phyloP scores from a whole-genome alignment of 2,797 vertebrate genomes.

The Liparis tanakae region DNA sequence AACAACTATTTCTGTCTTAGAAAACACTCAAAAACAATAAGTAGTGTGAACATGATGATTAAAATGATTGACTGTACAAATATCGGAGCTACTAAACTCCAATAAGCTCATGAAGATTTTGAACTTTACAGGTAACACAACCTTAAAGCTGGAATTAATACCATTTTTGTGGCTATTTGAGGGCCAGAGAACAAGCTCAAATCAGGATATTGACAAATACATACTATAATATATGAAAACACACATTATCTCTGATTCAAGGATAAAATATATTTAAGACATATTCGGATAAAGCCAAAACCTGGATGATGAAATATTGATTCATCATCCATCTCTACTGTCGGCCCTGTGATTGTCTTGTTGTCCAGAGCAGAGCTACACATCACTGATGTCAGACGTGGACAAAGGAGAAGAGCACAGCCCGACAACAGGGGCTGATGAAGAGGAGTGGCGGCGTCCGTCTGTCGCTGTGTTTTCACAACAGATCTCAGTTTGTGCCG shows the following conservation, averaged over 20 bases:
- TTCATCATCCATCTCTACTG: not conserved
- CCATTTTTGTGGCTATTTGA: not conserved
- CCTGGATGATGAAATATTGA: not conserved
- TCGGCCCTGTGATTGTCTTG: not conserved
- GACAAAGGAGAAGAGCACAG: slow-evolving; percentile 29
- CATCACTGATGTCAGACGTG: slow-evolving; percentile 13
- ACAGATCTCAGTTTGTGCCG: slow-evolving; percentile 56
- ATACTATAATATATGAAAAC: not conserved
- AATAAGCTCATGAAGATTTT: not conserved
- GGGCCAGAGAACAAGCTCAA: not conserved
- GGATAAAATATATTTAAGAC: not conserved
- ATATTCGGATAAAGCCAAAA: not conserved
- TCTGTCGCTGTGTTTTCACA: slow-evolving; percentile 69
- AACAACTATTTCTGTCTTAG: not conserved
- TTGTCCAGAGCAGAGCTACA: slow-evolving; percentile 18
- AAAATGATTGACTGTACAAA: not conserved
- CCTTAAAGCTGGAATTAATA: not conserved
- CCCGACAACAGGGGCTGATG: slow-evolving; percentile 36
- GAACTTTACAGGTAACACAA: not conserved
- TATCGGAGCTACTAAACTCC: not conserved
- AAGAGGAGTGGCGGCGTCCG: slow-evolving; percentile 35
- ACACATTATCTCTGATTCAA: not conserved
- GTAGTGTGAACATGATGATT: not conserved
- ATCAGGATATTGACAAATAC: not conserved
- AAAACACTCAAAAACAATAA: not conserved